Percentiles rank a stretch among this genome's conserved stretches.
These are phyloP conservation scores for Pangasianodon gigas DNA, from an alignment of 2,113 vertebrate species.

Conservation along the genomic window DNA sequence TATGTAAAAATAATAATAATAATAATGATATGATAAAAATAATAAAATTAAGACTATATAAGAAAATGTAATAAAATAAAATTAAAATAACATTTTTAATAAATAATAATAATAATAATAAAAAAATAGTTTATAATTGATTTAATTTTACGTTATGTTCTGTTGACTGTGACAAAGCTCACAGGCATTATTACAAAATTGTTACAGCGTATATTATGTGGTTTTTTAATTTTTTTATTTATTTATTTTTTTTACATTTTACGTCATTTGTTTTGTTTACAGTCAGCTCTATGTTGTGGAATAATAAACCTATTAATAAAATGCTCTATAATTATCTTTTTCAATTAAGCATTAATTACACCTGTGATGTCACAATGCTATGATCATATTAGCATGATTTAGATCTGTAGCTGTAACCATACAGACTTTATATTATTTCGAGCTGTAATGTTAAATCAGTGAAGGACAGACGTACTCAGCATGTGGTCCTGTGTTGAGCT, in stretches of 20 bases:
- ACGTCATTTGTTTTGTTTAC: neutral
- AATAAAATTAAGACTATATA: neutral
- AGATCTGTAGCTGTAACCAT: neutral
- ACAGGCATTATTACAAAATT: neutral
- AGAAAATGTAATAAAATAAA: neutral
- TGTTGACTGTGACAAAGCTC: neutral
- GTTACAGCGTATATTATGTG: neutral
- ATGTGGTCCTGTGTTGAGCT: slow-evolving; percentile 74
- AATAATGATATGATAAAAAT: neutral
- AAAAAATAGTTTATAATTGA: no score
- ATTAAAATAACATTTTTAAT: no score
- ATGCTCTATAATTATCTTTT: neutral
- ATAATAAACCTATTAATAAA: neutral
- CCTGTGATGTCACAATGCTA: neutral
- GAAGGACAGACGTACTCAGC: slow-evolving; percentile 64
- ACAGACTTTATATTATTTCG: neutral
- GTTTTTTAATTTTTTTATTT: neutral
- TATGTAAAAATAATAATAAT: neutral
- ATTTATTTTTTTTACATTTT: no score
- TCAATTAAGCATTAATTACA: neutral
- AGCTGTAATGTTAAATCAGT: neutral
- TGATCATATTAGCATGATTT: neutral
- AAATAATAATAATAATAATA: no score
- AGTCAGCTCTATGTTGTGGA: neutral
- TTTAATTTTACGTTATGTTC: neutral